These are phyloP conservation scores for Macaca nemestrina DNA, from an alignment of 2,113 vertebrate species.

Conservation along the genomic window DNA sequence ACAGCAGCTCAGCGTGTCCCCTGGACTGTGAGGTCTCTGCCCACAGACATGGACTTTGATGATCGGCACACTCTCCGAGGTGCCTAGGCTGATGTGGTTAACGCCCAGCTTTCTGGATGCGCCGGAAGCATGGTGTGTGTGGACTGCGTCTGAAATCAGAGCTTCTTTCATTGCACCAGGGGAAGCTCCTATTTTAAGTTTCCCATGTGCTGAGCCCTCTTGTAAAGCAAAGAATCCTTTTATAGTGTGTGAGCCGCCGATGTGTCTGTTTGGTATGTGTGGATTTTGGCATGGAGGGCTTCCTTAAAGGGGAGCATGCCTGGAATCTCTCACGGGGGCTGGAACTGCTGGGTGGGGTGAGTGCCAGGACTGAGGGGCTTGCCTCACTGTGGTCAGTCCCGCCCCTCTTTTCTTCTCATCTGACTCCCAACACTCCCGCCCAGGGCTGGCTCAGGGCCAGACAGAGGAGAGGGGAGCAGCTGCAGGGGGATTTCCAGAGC, in stretches of 20 bases:
- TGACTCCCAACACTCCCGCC: not conserved
- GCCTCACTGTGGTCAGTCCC: not conserved
- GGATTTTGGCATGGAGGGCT: conserved; percentile 62
- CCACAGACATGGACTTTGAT: not conserved
- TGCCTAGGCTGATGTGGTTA: not conserved
- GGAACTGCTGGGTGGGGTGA: not conserved
- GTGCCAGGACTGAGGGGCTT: not conserved
- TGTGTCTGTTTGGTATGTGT: conserved; percentile 66
- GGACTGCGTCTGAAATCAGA: conserved; percentile 38
- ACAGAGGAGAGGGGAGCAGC: conserved; percentile 64
- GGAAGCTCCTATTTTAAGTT: conserved; percentile 75
- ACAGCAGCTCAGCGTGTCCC: not conserved
- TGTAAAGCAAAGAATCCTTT: conserved; percentile 68
- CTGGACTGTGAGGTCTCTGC: not conserved
- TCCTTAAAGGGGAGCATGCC: conserved; percentile 64
- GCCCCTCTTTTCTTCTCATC: not conserved
- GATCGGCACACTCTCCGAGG: not conserved
- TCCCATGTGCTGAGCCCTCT: conserved; percentile 63
- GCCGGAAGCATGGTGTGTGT: not conserved
- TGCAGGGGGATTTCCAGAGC: conserved; percentile 65
- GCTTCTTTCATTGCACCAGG: not conserved
- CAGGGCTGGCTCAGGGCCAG: conserved; percentile 56
- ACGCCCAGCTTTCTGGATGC: not conserved
- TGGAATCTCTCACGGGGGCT: conserved; percentile 65
- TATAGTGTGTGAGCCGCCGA: conserved; percentile 61